phyloP scores from a whole-genome alignment of 2,888 invertebrate genomes.

The Andrena dorsata region DNA sequence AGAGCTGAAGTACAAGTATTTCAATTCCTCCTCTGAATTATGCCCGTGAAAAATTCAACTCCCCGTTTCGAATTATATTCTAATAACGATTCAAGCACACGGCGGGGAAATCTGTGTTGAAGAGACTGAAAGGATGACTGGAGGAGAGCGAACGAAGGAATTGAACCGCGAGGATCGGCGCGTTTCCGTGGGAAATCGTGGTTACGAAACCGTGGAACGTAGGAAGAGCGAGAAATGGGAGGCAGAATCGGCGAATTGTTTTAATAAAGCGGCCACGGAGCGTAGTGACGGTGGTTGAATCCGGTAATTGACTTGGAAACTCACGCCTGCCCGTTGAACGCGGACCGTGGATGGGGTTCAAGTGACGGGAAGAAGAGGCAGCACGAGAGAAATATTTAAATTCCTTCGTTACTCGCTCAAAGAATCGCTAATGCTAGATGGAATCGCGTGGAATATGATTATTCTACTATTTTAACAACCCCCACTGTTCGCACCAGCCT shows the following conservation, averaged over 20 bases:
- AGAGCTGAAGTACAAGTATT: background rate
- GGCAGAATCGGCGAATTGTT: constrained; percentile 75
- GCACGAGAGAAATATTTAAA: constrained; percentile 80
- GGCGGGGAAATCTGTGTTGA: constrained; percentile 37
- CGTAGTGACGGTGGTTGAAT: constrained; percentile 75
- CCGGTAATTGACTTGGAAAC: constrained; percentile 81
- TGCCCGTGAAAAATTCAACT: constrained; percentile 8
- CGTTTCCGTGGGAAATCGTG: constrained; percentile 47
- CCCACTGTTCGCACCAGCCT: background rate
- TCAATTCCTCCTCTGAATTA: constrained; percentile 13
- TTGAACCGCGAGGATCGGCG: constrained; percentile 36
- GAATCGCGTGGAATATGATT: constrained; percentile 79
- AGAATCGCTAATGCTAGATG: constrained; percentile 80
- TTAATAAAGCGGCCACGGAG: constrained; percentile 78
- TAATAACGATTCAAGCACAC: constrained; percentile 49
- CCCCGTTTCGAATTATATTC: constrained; percentile 40
- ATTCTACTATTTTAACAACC: constrained; percentile 78
- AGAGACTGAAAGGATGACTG: constrained; percentile 15
- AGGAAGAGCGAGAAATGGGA: constrained; percentile 22
- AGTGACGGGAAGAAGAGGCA: constrained; percentile 19
- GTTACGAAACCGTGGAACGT: constrained; percentile 39
- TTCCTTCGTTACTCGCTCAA: constrained; percentile 81
- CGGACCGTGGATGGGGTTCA: constrained; percentile 27
- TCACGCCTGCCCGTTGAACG: constrained; percentile 62
- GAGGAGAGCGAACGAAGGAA: constrained; percentile 18